These are phyloP conservation scores for Prionailurus bengalensis DNA, from an alignment of 2,113 vertebrate genomes.

Conservation along the genomic window DNA sequence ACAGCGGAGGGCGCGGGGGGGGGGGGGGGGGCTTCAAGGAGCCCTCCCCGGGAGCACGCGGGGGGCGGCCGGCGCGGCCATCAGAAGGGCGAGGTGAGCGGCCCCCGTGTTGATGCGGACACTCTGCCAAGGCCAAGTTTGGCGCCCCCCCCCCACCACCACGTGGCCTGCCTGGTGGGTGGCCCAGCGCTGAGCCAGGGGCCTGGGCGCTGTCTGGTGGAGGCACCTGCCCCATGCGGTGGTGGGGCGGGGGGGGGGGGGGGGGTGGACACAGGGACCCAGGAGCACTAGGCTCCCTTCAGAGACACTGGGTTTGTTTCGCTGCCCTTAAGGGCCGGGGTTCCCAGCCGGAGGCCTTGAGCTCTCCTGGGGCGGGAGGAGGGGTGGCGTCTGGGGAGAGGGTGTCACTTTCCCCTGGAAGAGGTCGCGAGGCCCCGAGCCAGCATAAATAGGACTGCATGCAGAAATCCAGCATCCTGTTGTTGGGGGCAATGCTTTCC, in stretches of 20 bases:
- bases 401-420: not conserved
- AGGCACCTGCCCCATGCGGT: not conserved
- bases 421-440: not conserved
- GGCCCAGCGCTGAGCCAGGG: not conserved
- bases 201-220: fast-evolving
- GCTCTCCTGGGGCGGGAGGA: fast-evolving
- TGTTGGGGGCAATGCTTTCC: fast-evolving
- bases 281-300: not conserved
- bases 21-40: too few species aligned
- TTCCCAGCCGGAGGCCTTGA: not conserved
- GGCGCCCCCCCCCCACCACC: too few species aligned
- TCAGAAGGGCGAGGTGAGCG: fast-evolving
- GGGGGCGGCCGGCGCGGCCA: too few species aligned
- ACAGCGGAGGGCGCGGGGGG: too few species aligned
- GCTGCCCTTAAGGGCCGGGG: not conserved
- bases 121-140: fast-evolving
- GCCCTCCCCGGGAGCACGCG: too few species aligned
- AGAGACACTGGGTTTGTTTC: fast-evolving
- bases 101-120: fast-evolving
- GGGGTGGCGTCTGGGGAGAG: fast-evolving
- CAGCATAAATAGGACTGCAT: not conserved
- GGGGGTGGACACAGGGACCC: not conserved
- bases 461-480: not conserved
- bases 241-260: too few species aligned
- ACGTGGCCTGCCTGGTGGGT: too few species aligned